Percentiles rank a stretch among this genome's conserved stretches.
Conservation (phyloP, 2,888 invertebrate species). For the Drosophila gaucha region DNA sequence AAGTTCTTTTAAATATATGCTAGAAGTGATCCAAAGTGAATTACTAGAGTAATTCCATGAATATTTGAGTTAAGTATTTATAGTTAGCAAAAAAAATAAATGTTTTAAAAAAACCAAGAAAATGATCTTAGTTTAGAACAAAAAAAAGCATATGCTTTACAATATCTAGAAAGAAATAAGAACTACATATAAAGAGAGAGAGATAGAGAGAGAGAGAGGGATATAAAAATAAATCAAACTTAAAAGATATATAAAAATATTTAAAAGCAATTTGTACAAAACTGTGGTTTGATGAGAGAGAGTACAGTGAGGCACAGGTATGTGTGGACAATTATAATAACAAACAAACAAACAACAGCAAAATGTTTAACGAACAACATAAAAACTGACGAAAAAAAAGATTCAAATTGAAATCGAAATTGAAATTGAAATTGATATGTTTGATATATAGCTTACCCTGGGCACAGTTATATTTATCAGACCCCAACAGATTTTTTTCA, state of each 20-base stretch:
- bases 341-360: conserved; percentile 39
- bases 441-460: conserved; percentile 84
- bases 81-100: no score
- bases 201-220: no score
- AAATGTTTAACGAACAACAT: conserved; percentile 52
- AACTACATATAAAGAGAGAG: no score
- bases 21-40: no score
- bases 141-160: background rate
- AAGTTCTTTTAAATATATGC: no score
- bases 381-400: conserved; percentile 51
- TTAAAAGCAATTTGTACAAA: conserved; percentile 6
- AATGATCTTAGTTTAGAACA: no score
- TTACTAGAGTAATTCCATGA: no score
- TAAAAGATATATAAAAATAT: background rate
- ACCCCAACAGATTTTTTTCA: conserved; percentile 86
- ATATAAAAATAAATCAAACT: conserved; percentile 1
- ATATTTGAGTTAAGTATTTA: no score
- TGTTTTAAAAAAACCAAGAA: no score
- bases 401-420: conserved; percentile 40
- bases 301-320: conserved; percentile 22
- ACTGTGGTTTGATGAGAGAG: conserved; percentile 5
- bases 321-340: conserved; percentile 8
- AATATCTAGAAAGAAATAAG: no score
- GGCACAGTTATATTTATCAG: conserved; percentile 85
- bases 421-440: conserved; percentile 46